Evolutionary conservation across 2,113 vertebrate genomes (phyloP).

Genomic region (Glaucomys volans): DNA sequence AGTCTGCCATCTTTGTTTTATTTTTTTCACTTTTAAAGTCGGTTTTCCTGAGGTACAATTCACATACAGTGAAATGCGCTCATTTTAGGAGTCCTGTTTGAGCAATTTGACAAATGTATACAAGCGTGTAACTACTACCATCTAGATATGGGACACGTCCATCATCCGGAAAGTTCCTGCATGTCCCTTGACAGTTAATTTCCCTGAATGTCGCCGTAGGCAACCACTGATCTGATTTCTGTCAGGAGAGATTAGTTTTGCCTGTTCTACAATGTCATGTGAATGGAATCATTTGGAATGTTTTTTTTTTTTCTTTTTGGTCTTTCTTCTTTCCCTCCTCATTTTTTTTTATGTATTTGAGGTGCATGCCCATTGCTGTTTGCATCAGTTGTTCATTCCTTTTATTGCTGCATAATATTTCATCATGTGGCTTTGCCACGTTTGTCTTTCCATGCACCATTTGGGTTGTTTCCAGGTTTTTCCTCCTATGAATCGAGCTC

Average conservation of each 20-base stretch:
- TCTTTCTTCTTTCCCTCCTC: background rate
- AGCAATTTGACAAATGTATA: background rate
- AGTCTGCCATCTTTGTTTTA: background rate
- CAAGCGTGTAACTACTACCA: background rate
- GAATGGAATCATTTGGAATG: fast-evolving
- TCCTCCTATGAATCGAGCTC: background rate
- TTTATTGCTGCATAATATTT: no score
- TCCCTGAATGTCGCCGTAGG: background rate
- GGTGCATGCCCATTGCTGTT: background rate
- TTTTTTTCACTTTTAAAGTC: background rate
- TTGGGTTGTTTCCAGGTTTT: background rate
- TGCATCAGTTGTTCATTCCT: background rate
- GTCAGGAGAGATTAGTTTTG: background rate
- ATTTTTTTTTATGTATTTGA: background rate
- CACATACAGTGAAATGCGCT: background rate
- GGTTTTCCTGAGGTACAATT: background rate
- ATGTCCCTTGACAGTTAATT: background rate
- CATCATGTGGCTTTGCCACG: background rate
- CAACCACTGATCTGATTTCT: background rate
- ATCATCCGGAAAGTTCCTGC: background rate
- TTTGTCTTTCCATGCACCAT: background rate
- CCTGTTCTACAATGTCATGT: background rate
- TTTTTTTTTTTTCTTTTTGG: no score
- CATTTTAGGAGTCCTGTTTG: background rate
- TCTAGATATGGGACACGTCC: background rate